Evolutionary conservation across 2,113 vertebrate species (phyloP).

Genomic region (Scomber scombrus): DNA sequence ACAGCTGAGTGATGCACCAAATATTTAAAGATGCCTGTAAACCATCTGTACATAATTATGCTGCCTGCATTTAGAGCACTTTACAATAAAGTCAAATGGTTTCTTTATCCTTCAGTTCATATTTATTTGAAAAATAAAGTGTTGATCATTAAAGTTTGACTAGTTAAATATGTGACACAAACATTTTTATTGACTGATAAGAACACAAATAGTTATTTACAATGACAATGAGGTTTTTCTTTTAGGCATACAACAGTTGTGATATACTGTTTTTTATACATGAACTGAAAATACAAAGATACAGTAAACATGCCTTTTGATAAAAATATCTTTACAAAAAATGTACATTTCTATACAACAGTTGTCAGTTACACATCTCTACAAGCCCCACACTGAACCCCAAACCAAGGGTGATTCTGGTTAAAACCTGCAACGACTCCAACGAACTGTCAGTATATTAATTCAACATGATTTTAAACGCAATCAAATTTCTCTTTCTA

Average conservation of each 20-base stretch:
- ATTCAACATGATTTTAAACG: constrained; percentile 29
- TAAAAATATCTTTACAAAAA: constrained; percentile 89
- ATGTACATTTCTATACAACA: constrained; percentile 87
- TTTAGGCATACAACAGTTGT: constrained; percentile 77
- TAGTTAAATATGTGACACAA: constrained; percentile 69
- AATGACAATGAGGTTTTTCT: constrained; percentile 58
- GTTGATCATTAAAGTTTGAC: constrained; percentile 51
- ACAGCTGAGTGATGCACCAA: constrained; percentile 16
- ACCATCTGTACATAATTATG: constrained; percentile 7
- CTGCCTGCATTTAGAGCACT: not conserved
- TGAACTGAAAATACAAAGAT: constrained; percentile 83
- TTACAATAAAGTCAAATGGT: constrained; percentile 23
- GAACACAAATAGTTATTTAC: constrained; percentile 74
- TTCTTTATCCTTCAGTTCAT: constrained; percentile 56
- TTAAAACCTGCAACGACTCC: constrained; percentile 57
- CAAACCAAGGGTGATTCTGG: constrained; percentile 3
- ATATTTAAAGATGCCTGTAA: constrained; percentile 27
- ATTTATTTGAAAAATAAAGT: constrained; percentile 77
- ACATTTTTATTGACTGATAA: constrained; percentile 66
- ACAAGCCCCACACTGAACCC: constrained; percentile 26
- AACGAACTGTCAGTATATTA: constrained; percentile 65
- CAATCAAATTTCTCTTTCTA: constrained; percentile 21
- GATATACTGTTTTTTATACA: constrained; percentile 66
- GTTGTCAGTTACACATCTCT: constrained; percentile 66
- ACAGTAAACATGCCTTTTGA: constrained; percentile 85